Evolutionary conservation across 2,888 invertebrate species (phyloP), one percentile per base, ranked within the genome.

Genomic region (Caenorhabditis plicata): DNA sequence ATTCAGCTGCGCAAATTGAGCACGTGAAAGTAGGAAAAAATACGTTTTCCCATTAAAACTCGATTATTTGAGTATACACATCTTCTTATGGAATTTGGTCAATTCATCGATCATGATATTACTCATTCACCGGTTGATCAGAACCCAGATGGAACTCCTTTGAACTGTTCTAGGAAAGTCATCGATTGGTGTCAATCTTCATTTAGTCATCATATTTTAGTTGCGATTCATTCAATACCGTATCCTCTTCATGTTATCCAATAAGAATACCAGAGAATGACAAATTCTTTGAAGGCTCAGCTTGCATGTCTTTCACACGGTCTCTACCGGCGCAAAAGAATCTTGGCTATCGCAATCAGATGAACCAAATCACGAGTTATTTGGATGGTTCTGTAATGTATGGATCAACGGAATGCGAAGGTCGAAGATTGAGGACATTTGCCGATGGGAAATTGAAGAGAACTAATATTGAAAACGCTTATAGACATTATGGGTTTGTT

Each of bases 221-320:
- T 11, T 94, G 94, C 80, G 90, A 93, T 78, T 90, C 92, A 0
- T 86, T 88, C 0, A 85, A 88, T 43, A 90, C 90, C 0, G 91
- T 93, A 0, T 93, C 93, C 81, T 91, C 91, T 0, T 92, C 93
- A 80, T 94, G 94, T 80, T 89, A 90, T 84, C 94, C 94, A 0
- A 91, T 94, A 84, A 89, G 89, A 0, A 88, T 94, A 0, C 93
- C 92, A 0, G 82, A 87, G 0, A 89, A 90, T 0, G 94, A 94
- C 82, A 90, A 91, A 60, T 91, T 88, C 82, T 94, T 91, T 81
- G 85, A 85, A n/a, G 89, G 90, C 4, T 20, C 42, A 5, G 44
- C 54, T 9, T 77, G 77, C 50, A 42, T 77, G 17, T 71, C 77
- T 1, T 74, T 92, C 82, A 92, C 92, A 88, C 87, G 93, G 79